Evolutionary conservation across 2,113 vertebrate genomes (phyloP).

Genomic region (Hippoglossus stenolepis): DNA sequence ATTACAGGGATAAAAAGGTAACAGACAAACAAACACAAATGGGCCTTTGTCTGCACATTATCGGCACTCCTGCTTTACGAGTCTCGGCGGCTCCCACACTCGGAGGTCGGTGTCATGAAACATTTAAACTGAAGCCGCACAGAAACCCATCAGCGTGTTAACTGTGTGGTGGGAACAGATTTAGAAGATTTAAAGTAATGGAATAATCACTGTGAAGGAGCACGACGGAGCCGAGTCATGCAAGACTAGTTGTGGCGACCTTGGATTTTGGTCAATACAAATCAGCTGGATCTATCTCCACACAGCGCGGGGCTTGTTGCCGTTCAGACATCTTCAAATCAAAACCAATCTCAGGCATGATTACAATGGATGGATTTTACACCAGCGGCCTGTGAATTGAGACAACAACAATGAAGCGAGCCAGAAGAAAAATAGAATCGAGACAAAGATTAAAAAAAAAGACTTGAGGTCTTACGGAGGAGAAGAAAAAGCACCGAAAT

Average conservation of each 20-base stretch:
- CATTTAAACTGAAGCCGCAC: slow-evolving; percentile 38
- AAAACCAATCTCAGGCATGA: slow-evolving; percentile 41
- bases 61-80: slow-evolving; percentile 5
- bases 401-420: slow-evolving; percentile 18
- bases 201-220: slow-evolving; percentile 66
- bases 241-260: slow-evolving; percentile 52
- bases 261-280: slow-evolving; percentile 61
- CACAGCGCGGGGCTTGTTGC: slow-evolving; percentile 20
- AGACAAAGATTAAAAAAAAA: slow-evolving; percentile 5
- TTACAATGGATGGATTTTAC: slow-evolving; percentile 39
- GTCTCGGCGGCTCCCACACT: slow-evolving; percentile 35
- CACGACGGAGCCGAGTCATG: slow-evolving; percentile 49
- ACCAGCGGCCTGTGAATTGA: slow-evolving; percentile 2
- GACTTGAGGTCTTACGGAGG: neutral
- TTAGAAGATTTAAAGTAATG: slow-evolving; percentile 69
- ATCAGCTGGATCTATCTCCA: slow-evolving; percentile 40
- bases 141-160: slow-evolving; percentile 46
- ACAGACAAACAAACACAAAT: slow-evolving; percentile 51
- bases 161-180: slow-evolving; percentile 64
- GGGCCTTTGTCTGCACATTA: slow-evolving; percentile 42
- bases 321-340: slow-evolving; percentile 31
- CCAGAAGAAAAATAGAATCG: neutral
- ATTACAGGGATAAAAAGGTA: slow-evolving; percentile 37
- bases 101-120: slow-evolving; percentile 34
- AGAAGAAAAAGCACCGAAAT: neutral